phyloP scores from a whole-genome alignment of 2,113 vertebrate genomes.

The Pungitius pungitius region DNA sequence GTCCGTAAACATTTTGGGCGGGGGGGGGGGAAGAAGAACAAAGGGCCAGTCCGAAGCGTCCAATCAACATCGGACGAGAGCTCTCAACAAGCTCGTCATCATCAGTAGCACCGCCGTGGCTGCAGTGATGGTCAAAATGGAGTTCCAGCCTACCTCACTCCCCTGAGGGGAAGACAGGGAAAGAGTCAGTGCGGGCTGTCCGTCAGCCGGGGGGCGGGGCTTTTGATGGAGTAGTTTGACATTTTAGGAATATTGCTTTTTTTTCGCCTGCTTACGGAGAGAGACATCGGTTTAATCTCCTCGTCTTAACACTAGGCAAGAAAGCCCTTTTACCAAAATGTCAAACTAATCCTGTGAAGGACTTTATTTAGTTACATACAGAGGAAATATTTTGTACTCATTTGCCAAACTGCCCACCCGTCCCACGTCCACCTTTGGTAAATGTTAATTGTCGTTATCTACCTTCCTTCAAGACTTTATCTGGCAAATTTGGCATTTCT shows the following conservation, averaged over 20 bases:
- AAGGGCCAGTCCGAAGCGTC: slow-evolving; percentile 60
- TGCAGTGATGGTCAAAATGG: slow-evolving; percentile 74
- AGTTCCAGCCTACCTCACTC: slow-evolving; percentile 74
- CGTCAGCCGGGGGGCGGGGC: background rate
- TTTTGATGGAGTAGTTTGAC: background rate
- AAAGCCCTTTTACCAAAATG: slow-evolving; percentile 21
- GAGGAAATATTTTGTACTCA: slow-evolving; percentile 2
- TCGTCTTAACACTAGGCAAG: slow-evolving; percentile 8
- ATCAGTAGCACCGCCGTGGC: slow-evolving; percentile 73
- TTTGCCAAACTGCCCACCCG: slow-evolving; percentile 73
- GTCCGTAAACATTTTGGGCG: slow-evolving; percentile 45
- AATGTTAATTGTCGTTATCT: slow-evolving; percentile 1
- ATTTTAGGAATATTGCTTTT: background rate
- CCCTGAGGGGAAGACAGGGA: slow-evolving; percentile 69
- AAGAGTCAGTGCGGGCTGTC: slow-evolving; percentile 13
- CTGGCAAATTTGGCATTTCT: slow-evolving; percentile 11
- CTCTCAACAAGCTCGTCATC: slow-evolving; percentile 74
- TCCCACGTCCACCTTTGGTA: slow-evolving; percentile 37
- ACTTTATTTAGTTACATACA: slow-evolving; percentile 4
- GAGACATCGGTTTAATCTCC: background rate
- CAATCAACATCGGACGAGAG: slow-evolving; percentile 71
- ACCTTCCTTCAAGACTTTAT: slow-evolving; percentile 3
- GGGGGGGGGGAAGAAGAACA: slow-evolving; percentile 48
- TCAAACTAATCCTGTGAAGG: slow-evolving; percentile 7
- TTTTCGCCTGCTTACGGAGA: slow-evolving; percentile 19